These are phyloP conservation scores for Ornithorhynchus anatinus DNA, from an alignment of 2,113 vertebrate species.

Conservation along the genomic window DNA sequence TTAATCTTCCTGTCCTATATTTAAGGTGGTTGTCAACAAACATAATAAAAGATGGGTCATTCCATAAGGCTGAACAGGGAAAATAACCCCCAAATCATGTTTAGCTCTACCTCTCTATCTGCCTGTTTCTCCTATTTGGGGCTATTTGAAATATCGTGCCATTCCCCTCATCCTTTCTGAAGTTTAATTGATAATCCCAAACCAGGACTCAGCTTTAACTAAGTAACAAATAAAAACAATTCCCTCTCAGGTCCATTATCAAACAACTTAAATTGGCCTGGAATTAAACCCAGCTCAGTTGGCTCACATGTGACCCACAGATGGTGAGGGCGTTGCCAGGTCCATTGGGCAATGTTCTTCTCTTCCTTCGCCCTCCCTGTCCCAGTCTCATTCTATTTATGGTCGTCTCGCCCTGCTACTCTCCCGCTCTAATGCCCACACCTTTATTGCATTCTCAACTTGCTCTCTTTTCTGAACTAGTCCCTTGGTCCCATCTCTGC, in stretches of 20 bases:
- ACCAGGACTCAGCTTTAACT: slow-evolving; percentile 26
- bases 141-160: slow-evolving; percentile 15
- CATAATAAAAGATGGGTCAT: too few relatives aligned
- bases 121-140: slow-evolving; percentile 16
- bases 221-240: slow-evolving; percentile 25
- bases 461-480: too few relatives aligned
- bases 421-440: too few relatives aligned
- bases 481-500: too few relatives aligned
- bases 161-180: slow-evolving; percentile 10
- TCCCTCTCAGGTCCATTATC: background rate
- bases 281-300: background rate
- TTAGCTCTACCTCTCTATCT: background rate
- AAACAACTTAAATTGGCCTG: slow-evolving; percentile 8
- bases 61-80: background rate
- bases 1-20: too few relatives aligned
- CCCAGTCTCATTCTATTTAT: too few relatives aligned
- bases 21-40: too few relatives aligned
- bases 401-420: too few relatives aligned
- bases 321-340: too few relatives aligned
- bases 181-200: slow-evolving; percentile 18
- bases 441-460: too few relatives aligned
- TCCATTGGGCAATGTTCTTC: too few relatives aligned
- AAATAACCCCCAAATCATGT: background rate
- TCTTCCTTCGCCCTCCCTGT: too few relatives aligned
- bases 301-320: background rate